Percentiles rank a stretch among this genome's conserved stretches.
Evolutionary conservation across 2,113 vertebrate genomes (phyloP).

Genomic region (Amphiprion ocellaris): DNA sequence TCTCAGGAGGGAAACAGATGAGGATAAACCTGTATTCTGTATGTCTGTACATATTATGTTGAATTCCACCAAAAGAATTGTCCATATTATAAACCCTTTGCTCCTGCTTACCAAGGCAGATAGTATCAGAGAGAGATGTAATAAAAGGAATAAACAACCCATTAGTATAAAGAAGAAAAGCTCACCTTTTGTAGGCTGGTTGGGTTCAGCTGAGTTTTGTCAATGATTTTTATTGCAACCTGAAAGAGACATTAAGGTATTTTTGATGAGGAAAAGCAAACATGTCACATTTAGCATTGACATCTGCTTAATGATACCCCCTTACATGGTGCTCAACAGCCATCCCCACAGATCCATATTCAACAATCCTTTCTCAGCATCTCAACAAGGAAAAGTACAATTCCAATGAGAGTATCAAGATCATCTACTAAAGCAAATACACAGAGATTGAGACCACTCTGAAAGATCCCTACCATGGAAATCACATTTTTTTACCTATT

Average conservation of each 20-base stretch:
- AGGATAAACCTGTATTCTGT: constrained; percentile 39
- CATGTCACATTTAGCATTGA: not conserved
- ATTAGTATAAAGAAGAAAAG: constrained; percentile 8
- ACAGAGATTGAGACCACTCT: constrained; percentile 4
- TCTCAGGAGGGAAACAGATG: constrained; percentile 42
- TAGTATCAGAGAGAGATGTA: not conserved
- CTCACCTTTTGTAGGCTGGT: constrained; percentile 87
- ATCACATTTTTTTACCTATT: too few species aligned
- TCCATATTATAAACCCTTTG: not conserved
- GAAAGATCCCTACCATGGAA: not conserved
- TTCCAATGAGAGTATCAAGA: not conserved
- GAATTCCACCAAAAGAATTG: not conserved
- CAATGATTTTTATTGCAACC: constrained; percentile 89
- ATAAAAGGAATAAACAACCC: not conserved
- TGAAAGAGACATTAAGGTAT: constrained; percentile 59
- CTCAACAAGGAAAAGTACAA: too few species aligned
- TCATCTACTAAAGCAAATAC: not conserved
- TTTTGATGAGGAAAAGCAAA: constrained; percentile 18
- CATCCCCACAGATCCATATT: not conserved
- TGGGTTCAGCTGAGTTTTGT: constrained; percentile 88
- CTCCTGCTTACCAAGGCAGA: not conserved
- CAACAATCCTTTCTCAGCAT: not conserved
- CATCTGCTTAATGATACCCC: too few species aligned
- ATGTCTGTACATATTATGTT: not conserved
- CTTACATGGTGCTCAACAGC: not conserved